phyloP scores from a whole-genome alignment of 2,888 invertebrate species.

The Lasioglossum lativentre region DNA sequence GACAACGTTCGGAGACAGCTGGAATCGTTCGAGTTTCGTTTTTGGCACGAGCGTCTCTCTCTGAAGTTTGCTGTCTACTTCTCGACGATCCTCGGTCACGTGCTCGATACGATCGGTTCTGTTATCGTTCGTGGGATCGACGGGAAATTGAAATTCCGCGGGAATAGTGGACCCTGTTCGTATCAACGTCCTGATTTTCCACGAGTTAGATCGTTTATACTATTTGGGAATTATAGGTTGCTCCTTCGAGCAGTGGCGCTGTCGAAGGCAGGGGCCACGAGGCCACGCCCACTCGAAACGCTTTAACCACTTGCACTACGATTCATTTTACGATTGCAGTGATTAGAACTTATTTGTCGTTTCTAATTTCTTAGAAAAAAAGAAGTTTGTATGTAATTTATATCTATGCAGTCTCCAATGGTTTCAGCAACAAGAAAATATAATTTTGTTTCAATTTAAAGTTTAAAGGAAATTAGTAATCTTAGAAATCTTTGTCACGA shows the following conservation, averaged over 20 bases:
- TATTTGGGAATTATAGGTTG: background rate
- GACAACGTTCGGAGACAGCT: conserved; percentile 57
- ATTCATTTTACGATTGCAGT: no score
- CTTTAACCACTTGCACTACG: no score
- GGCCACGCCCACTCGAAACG: background rate
- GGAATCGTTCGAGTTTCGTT: conserved; percentile 53
- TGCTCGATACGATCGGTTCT: background rate
- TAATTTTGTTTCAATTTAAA: no score
- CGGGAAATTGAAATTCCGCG: background rate
- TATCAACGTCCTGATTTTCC: background rate
- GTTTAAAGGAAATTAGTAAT: no score
- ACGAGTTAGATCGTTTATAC: background rate
- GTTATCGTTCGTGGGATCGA: background rate
- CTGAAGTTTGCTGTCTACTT: conserved; percentile 12
- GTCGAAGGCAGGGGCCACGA: background rate
- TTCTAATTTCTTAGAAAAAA: no score
- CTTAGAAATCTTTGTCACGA: no score
- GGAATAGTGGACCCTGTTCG: background rate
- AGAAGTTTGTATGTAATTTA: no score
- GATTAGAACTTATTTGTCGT: no score
- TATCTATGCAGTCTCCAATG: no score
- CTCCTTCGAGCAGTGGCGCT: background rate
- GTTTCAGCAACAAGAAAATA: no score
- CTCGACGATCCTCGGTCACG: background rate
- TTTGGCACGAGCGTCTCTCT: conserved; percentile 13